Evolutionary conservation across 2,888 invertebrate genomes (phyloP), one percentile per base, ranked within the genome.

Genomic region (Stenotaenia linearis): DNA sequence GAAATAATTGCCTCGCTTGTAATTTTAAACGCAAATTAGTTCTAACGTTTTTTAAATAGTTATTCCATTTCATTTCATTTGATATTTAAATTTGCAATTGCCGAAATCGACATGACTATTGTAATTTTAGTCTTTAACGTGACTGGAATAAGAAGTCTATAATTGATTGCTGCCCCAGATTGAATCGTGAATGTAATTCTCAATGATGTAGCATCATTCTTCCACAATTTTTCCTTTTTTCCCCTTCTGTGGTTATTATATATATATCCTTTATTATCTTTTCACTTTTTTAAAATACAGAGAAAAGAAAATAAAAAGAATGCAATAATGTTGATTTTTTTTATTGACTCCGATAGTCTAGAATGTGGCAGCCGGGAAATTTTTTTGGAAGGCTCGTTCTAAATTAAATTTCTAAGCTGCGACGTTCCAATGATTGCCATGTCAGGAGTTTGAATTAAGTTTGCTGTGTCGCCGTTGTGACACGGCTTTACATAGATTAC

Each of bases 371-470:
- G 56, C 56, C 18, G 56, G 56, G 18, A 45, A 21, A 56, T 45
- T 45, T 56, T 56, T 18, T 56, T 21, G 21, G n/a, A 21, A 56
- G n/a, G 1, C 1, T 56, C 56, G n/a, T 56, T 56, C 56, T 1
- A 56, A 56, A 56, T 56, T 56, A 15, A 56, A 56, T 56, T 56
- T 56, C 56, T 56, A 56, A 4, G 56, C 56, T 56, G n/a, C 56
- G n/a, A 56, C 56, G 56, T 56, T 56, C 56, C 56, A 56, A 56
- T 56, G 56, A 56, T 56, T 56, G 56, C 56, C n/a, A 56, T 56
- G 56, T 56, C 56, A 56, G 56, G 56, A 56, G 56, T 56, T 56
- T 56, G 56, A 56, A 56, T 56, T 56, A 56, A 56, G 56, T 56
- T 56, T 56, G 56, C 1, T 56, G 18, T 56, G 56, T 56, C 56